Conservation (phyloP, 2,888 invertebrate species). For the Anodontia alba region DNA sequence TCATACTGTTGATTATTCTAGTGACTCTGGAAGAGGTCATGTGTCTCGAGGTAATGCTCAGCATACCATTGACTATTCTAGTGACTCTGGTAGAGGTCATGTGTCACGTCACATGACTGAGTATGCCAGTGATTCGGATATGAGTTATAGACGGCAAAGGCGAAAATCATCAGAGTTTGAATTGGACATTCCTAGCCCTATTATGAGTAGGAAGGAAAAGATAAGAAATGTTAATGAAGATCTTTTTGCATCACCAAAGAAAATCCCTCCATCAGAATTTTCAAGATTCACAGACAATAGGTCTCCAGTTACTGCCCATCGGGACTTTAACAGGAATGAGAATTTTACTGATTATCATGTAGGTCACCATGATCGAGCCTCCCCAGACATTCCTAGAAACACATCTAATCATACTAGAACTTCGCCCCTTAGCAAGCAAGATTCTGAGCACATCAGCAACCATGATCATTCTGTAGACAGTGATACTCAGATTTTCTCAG, state of each 20-base stretch:
- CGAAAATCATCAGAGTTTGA: conserved; percentile 56
- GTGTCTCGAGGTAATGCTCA: conserved; percentile 35
- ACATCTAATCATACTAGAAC: not conserved
- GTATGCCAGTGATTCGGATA: conserved; percentile 50
- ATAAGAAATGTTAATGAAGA: conserved; percentile 36
- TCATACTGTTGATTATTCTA: conserved; percentile 40
- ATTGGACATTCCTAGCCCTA: conserved; percentile 59
- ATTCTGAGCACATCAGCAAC: not conserved
- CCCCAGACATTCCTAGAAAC: not conserved
- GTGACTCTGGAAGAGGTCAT: conserved; percentile 44
- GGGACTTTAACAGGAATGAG: not conserved
- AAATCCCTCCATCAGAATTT: conserved; percentile 49
- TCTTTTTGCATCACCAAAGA: conserved; percentile 53
- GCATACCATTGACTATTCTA: conserved; percentile 32
- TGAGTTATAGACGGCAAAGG: conserved; percentile 32
- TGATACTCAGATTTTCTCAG: not conserved
- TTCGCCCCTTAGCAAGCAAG: not conserved
- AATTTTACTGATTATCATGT: not conserved
- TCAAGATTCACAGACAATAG: conserved; percentile 33
- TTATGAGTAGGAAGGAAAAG: conserved; percentile 27
- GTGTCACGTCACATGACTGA: conserved; percentile 26
- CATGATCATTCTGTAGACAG: conserved; percentile 29
- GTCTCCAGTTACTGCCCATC: not conserved
- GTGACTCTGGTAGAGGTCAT: conserved; percentile 33
- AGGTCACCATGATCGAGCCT: not conserved